A percentile compares a stretch with the other conserved stretches of the same genome.
phyloP scores from a whole-genome alignment of 2,888 invertebrate genomes.

The Caenorhabditis zanzibari region DNA sequence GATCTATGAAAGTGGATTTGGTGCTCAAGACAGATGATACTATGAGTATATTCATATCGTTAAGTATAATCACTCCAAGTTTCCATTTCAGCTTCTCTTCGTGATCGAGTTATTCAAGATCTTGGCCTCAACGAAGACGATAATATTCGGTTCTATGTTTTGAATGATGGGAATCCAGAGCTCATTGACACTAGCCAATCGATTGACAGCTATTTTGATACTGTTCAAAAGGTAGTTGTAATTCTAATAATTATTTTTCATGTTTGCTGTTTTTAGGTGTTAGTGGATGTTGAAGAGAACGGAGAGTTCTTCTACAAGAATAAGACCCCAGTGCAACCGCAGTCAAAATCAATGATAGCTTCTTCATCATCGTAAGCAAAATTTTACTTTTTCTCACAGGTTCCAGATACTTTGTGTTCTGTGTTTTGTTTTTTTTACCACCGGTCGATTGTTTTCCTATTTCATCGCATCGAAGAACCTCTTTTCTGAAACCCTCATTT shows the following conservation, averaged over 20 bases:
- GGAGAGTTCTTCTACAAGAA: slow-evolving; percentile 65
- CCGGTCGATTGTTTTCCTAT: slow-evolving; percentile 1
- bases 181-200: slow-evolving; percentile 61
- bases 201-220: slow-evolving; percentile 71
- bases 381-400: neutral
- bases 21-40: slow-evolving; percentile 66
- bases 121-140: slow-evolving; percentile 59
- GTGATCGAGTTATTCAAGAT: slow-evolving; percentile 65
- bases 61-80: neutral
- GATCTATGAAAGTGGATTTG: slow-evolving; percentile 45
- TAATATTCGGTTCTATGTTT: slow-evolving; percentile 70
- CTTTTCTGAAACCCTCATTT: neutral
- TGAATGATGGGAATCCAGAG: slow-evolving; percentile 59
- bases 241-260: neutral
- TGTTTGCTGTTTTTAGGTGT: slow-evolving; percentile 45
- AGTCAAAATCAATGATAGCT: slow-evolving; percentile 33
- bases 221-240: slow-evolving; percentile 65
- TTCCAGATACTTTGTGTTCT: slow-evolving; percentile 14
- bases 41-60: slow-evolving; percentile 55
- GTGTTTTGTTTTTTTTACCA: slow-evolving; percentile 9
- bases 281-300: slow-evolving; percentile 69
- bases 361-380: slow-evolving; percentile 51
- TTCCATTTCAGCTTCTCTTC: slow-evolving; percentile 42
- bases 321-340: slow-evolving; percentile 26
- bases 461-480: slow-evolving; percentile 16